phyloP scores from a whole-genome alignment of 2,797 vertebrate genomes.

The Clarias platycephalus region DNA sequence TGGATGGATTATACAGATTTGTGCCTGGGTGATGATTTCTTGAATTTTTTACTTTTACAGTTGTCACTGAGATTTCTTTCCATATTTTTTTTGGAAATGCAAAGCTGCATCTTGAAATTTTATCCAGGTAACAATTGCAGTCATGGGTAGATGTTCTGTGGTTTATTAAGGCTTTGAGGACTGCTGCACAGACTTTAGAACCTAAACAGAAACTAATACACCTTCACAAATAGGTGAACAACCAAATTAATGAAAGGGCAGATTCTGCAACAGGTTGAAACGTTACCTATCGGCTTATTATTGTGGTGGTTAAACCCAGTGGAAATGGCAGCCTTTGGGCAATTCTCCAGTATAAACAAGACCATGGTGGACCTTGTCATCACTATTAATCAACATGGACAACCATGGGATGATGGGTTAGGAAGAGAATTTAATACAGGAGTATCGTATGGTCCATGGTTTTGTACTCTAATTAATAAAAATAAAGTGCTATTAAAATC shows the following conservation, averaged over 20 bases:
- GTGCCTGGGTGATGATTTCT: neutral
- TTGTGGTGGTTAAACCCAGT: neutral
- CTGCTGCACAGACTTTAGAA: neutral
- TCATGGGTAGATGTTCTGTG: neutral
- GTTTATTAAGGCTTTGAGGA: neutral
- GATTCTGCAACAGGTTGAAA: slow-evolving; percentile 3
- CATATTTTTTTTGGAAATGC: neutral
- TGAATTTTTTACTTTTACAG: neutral
- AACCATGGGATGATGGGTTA: slow-evolving; percentile 59
- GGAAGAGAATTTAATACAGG: slow-evolving; percentile 63
- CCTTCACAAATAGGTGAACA: neutral
- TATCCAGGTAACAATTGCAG: neutral
- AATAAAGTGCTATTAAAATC: slow-evolving; percentile 67
- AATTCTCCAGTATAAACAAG: neutral
- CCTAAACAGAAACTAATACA: neutral
- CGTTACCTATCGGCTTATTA: neutral
- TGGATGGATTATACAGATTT: neutral
- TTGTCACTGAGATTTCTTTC: neutral
- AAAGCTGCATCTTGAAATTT: neutral
- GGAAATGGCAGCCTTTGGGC: neutral
- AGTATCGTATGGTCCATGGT: slow-evolving; percentile 50
- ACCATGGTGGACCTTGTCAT: neutral
- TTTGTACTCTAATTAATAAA: slow-evolving; percentile 26
- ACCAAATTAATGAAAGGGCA: neutral
- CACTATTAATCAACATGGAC: neutral